A percentile compares a stretch with the other conserved stretches of the same genome.
Evolutionary conservation across 2,113 vertebrate species (phyloP).

Genomic region (Cyphomyrus plagiostoma): DNA sequence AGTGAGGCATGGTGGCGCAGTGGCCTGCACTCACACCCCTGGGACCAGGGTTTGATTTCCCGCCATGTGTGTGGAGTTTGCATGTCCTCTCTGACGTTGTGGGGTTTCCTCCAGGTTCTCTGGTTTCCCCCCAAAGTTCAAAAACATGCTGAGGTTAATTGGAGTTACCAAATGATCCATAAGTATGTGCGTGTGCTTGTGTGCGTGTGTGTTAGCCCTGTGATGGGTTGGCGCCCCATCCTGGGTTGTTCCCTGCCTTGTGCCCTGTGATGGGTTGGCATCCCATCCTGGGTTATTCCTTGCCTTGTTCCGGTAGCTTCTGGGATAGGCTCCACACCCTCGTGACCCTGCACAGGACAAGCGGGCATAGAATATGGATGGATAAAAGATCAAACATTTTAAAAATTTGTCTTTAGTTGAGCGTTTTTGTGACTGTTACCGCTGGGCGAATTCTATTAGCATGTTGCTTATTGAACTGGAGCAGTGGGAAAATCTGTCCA

Average conservation of each 20-base stretch:
- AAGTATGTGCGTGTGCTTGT: background rate
- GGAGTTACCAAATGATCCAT: background rate
- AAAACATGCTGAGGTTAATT: background rate
- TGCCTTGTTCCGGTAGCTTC: background rate
- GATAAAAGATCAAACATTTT: background rate
- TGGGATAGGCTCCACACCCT: background rate
- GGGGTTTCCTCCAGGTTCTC: background rate
- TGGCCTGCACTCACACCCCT: background rate
- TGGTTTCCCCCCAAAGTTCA: background rate
- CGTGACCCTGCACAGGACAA: background rate
- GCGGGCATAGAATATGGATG: background rate
- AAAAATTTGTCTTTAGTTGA: background rate
- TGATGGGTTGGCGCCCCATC: background rate
- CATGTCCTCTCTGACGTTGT: background rate
- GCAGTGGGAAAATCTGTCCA: background rate
- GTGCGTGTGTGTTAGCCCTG: background rate
- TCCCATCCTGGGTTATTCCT: background rate
- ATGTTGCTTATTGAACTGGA: background rate
- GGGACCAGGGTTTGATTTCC: background rate
- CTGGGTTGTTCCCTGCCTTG: too few relatives aligned
- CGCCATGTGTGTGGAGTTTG: background rate
- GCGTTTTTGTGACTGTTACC: background rate
- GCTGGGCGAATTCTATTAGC: background rate
- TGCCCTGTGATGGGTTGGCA: too few relatives aligned
- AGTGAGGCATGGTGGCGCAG: background rate